These are phyloP conservation scores for Bolinopsis microptera DNA, from an alignment of 37 sponge, comb jelly and placozoan species.

Conservation along the genomic window DNA sequence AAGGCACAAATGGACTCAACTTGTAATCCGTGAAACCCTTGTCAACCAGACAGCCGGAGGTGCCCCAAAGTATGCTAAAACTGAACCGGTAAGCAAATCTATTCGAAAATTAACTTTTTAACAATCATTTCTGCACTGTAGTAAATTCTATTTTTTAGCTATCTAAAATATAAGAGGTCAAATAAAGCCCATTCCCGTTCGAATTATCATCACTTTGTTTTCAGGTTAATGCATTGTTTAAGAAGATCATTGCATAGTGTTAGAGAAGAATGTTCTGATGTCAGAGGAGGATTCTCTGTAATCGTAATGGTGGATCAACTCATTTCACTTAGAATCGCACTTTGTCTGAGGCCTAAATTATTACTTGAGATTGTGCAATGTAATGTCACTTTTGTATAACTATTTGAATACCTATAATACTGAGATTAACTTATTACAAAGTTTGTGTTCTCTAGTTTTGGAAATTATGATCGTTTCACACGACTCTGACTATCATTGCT, in stretches of 20 bases:
- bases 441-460: no score
- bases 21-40: slow-evolving; percentile 38
- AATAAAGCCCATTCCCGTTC: no score
- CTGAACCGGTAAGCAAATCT: slow-evolving; percentile 39
- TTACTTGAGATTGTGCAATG: not conserved
- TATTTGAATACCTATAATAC: not conserved
- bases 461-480: no score
- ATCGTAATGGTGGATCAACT: not conserved
- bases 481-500: no score
- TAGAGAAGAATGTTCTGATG: not conserved
- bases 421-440: not conserved
- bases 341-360: not conserved
- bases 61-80: slow-evolving; percentile 53
- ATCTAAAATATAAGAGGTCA: no score
- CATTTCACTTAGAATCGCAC: not conserved
- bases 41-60: slow-evolving; percentile 53
- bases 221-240: slow-evolving; percentile 49
- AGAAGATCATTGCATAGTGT: slow-evolving; percentile 54
- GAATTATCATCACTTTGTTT: not conserved
- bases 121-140: not conserved
- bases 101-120: not conserved
- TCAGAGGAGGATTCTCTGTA: not conserved
- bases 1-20: slow-evolving; percentile 64
- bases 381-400: not conserved
- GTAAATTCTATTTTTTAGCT: no score